Evolutionary conservation across 2,797 vertebrate species (phyloP), one percentile per base, ranked within the genome.

Genomic region (Antennarius maculatus): DNA sequence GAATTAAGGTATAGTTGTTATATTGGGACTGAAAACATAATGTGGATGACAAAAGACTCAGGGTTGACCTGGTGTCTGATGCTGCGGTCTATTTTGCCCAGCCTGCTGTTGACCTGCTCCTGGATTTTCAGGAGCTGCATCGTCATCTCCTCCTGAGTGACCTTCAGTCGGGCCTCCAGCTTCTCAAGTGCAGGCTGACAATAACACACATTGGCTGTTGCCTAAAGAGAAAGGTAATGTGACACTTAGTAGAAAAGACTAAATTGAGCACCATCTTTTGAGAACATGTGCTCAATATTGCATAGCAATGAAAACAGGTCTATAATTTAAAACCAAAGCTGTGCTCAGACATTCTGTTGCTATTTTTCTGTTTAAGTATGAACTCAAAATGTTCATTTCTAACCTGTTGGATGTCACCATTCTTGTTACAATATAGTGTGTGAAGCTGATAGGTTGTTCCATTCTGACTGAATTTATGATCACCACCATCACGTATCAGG

Each of bases 341-440:
- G 23, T 23, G 2, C 23, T 23, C 2, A 1, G 23, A 23, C 23
- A 23, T 23, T 23, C 23, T 23, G 2, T 23, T 23, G n/a, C n/a
- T n/a, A n/a, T n/a, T n/a, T n/a, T n/a, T n/a, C n/a, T n/a, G n/a
- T n/a, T n/a, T n/a, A n/a, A n/a, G 7, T 31, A 7, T 31, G 31
- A 31, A 7, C 16, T 13, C 8, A 52, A 34, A 27, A 8, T 16
- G 16, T 14, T 6, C 12, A 3, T 34, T 46, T 60, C 10, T 86
- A 71, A 97, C 96, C 96, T 98, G 96, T 93, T 90, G 94, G 71
- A 97, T 87, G 79, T 91, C 93, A 14, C 95, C 95, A 0, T 96
- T 93, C 84, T 92, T 93, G 17, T 95, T 95, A 7, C 95, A 89
- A 75, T 96, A 96, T 3, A 96, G 91, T 0, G 95, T 96, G 80